A percentile compares a stretch with the other conserved stretches of the same genome.
These are phyloP conservation scores for Tonatia bakeri DNA, from an alignment of 2,113 vertebrate species.

Conservation along the genomic window DNA sequence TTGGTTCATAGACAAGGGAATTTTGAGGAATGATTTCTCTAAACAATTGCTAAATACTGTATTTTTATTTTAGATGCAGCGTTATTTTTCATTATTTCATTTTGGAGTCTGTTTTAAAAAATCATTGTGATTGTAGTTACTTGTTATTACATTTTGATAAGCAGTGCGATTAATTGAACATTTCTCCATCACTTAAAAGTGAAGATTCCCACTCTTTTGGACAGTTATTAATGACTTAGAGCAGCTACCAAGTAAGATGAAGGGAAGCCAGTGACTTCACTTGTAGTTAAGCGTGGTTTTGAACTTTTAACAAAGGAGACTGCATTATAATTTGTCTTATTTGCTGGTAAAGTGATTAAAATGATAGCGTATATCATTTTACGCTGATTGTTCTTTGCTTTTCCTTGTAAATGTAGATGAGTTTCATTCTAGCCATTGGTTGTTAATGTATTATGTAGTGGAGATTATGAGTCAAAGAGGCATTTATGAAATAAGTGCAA, in stretches of 20 bases:
- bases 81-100: not conserved
- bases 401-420: slow-evolving; percentile 36
- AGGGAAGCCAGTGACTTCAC: not conserved
- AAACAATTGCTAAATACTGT: not conserved
- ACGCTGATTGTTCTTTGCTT: slow-evolving; percentile 22
- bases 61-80: not conserved
- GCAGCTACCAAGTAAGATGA: not conserved
- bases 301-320: not conserved
- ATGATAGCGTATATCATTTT: slow-evolving; percentile 20
- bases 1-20: not conserved
- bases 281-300: not conserved
- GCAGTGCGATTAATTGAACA: not conserved
- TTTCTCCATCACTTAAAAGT: not conserved
- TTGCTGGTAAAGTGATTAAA: slow-evolving; percentile 36
- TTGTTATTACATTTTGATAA: not conserved
- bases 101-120: slow-evolving; percentile 22
- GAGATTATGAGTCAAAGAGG: not conserved
- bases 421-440: slow-evolving; percentile 22
- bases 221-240: not conserved
- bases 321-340: not conserved
- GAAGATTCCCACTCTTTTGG: not conserved
- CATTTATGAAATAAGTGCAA: not conserved
- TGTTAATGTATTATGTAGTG: slow-evolving; percentile 11
- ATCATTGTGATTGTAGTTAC: not conserved
- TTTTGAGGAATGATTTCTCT: not conserved